These are phyloP conservation scores for Drosophila busckii DNA, from an alignment of 1,140 invertebrate genomes.

Conservation along the genomic window DNA sequence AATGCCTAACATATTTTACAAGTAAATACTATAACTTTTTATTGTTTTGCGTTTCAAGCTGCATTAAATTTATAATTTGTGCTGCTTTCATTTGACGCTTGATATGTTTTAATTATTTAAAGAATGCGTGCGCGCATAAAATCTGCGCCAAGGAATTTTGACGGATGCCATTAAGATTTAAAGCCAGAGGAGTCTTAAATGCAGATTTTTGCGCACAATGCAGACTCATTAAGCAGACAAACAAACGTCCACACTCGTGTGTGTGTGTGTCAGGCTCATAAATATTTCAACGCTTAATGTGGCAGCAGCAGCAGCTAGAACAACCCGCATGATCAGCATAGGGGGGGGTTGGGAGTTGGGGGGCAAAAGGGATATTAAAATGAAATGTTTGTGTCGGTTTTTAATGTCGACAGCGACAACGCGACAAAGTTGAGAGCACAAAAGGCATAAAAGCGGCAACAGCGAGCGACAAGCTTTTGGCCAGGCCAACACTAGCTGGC, in stretches of 20 bases:
- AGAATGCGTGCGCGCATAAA: conserved; percentile 3
- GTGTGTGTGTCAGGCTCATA: conserved; percentile 37
- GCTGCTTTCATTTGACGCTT: too few relatives aligned
- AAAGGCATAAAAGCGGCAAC: conserved; percentile 19
- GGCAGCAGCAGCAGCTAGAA: conserved; percentile 5
- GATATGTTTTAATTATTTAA: too few relatives aligned
- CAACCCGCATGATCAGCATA: conserved; percentile 12
- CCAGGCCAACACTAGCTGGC: too few relatives aligned
- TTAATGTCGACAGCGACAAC: conserved; percentile 36
- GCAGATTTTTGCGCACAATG: conserved; percentile 60
- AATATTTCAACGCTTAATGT: conserved; percentile 61
- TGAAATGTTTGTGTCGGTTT: conserved; percentile 65
- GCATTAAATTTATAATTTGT: too few relatives aligned
- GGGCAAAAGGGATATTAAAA: conserved; percentile 55
- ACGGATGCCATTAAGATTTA: conserved; percentile 30
- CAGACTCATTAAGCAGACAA: conserved; percentile 55
- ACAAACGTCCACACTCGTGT: conserved; percentile 15
- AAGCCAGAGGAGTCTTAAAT: conserved; percentile 59
- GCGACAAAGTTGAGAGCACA: conserved; percentile 48
- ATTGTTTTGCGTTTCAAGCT: too few relatives aligned
- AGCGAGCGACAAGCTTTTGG: too few relatives aligned
- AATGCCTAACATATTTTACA: too few relatives aligned
- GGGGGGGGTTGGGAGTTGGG: background rate
- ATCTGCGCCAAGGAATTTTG: too few relatives aligned
- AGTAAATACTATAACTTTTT: too few relatives aligned